Base-by-base conservation (phyloP, 64 coral and sea anemone genomes). In the Catalaphyllia jardinei region DNA sequence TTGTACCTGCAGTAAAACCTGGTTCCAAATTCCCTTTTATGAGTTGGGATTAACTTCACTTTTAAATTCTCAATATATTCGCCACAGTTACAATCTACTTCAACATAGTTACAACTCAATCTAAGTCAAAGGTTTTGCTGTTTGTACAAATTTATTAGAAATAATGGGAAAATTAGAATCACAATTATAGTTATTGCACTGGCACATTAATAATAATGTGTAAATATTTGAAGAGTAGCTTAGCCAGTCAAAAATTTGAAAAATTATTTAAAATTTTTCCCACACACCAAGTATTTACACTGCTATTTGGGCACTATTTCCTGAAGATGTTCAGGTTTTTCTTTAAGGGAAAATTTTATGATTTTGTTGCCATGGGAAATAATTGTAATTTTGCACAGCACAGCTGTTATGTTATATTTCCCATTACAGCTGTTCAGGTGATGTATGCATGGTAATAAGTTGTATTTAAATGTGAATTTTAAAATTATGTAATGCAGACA, bases 361-460 rank as follows among this genome's bases (percentile, higher is more conserved):
- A 69, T 27, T 69, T 10, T 29, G 76, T 79, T 79, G 76, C 51
- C 76, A 59, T 28, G 76, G 50, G 18, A 27, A 79, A 24, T 8
- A 6, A 0, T 4, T 4, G 50, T 57, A 22, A 16, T 62, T 60
- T 1, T 62, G 28, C 6, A 61, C 52, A 80, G 15, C 78, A 18
- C 39, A 77, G 31, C 19, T 50, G 25, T 8, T 16, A 17, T 55
- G 38, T 30, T 57, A 50, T 28, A 62, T 62, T 80, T 80, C 15
- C 28, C 42, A 46, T 80, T 13, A 61, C 78, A 80, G 55, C 29
- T 80, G 52, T 80, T 16, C 57, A 61, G 27, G 78, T 80, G 57
- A 31, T 22, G 8, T 42, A 77, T 0, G 24, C 74, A 42, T 12
- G 27, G 25, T 15, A 27, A 55, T 80, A 29, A 18, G n/a, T 20